Conservation (phyloP, 2,888 invertebrate genomes). For the Luperina nickerlii region DNA sequence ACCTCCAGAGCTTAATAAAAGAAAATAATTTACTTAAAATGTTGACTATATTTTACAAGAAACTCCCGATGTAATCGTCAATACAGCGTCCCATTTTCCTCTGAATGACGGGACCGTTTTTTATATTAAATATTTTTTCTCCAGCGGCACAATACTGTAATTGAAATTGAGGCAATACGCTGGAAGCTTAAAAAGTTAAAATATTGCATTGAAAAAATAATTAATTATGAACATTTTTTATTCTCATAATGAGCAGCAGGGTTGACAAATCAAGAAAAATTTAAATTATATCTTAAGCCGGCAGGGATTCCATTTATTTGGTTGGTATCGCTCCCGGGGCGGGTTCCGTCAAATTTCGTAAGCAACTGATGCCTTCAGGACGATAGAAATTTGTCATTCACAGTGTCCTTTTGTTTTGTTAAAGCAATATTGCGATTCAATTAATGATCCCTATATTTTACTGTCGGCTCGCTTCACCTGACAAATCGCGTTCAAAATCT, state of each 20-base stretch:
- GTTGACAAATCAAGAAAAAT: slow-evolving; percentile 71
- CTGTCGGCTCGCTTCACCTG: slow-evolving; percentile 82
- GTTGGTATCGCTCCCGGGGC: slow-evolving; percentile 67
- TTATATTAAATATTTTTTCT: slow-evolving; percentile 62
- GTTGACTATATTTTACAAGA: slow-evolving; percentile 51
- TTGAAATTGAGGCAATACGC: slow-evolving; percentile 53
- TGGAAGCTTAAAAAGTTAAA: slow-evolving; percentile 57
- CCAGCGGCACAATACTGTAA: slow-evolving; percentile 43
- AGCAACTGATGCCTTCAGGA: slow-evolving; percentile 80
- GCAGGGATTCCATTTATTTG: slow-evolving; percentile 73
- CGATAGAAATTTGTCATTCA: slow-evolving; percentile 84
- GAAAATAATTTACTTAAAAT: slow-evolving; percentile 58
- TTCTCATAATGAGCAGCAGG: slow-evolving; percentile 49
- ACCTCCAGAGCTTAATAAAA: slow-evolving; percentile 20
- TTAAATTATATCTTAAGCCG: slow-evolving; percentile 68
- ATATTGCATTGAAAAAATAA: slow-evolving; percentile 58
- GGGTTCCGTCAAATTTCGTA: slow-evolving; percentile 77
- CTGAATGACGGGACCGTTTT: slow-evolving; percentile 54
- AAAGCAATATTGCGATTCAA: slow-evolving; percentile 86
- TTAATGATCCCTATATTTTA: slow-evolving; percentile 86
- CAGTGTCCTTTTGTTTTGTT: slow-evolving; percentile 83
- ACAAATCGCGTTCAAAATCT: slow-evolving; percentile 78
- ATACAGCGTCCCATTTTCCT: slow-evolving; percentile 56
- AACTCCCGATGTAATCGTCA: slow-evolving; percentile 49
- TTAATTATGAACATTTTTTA: slow-evolving; percentile 53